A percentile compares a stretch with the other conserved stretches of the same genome.
Conservation (phyloP, 1,140 invertebrate species). For the Holotrichia oblita region DNA sequence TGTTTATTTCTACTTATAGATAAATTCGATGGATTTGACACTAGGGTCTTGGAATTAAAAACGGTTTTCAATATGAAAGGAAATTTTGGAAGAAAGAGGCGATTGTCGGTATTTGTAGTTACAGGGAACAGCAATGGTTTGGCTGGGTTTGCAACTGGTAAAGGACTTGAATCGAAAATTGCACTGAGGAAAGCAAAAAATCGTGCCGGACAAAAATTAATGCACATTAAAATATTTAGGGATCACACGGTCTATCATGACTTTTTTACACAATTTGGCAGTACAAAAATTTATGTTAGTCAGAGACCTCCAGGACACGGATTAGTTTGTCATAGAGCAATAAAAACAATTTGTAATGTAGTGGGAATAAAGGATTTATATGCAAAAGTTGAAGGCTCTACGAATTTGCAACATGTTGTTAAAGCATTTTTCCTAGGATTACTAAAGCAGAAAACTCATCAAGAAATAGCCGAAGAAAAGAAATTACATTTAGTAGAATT, state of each 20-base stretch:
- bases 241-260: slow-evolving; percentile 91
- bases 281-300: slow-evolving; percentile 86
- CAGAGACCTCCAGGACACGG: slow-evolving; percentile 91
- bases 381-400: slow-evolving; percentile 91
- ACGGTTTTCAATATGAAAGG: slow-evolving; percentile 86
- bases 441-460: slow-evolving; percentile 86
- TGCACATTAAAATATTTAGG: slow-evolving; percentile 83
- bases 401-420: slow-evolving; percentile 81
- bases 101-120: slow-evolving; percentile 75
- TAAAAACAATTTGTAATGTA: slow-evolving; percentile 88
- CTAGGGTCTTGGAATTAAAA: slow-evolving; percentile 85
- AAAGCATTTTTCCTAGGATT: slow-evolving; percentile 96
- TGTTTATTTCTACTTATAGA: slow-evolving; percentile 68
- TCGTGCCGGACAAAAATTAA: slow-evolving; percentile 84
- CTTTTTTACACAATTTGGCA: slow-evolving; percentile 87
- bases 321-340: slow-evolving; percentile 84
- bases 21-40: slow-evolving; percentile 87
- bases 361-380: slow-evolving; percentile 94
- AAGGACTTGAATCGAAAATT: slow-evolving; percentile 70
- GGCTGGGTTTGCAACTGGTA: slow-evolving; percentile 82
- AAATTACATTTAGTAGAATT: slow-evolving; percentile 91
- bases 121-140: slow-evolving; percentile 92
- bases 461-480: slow-evolving; percentile 90
- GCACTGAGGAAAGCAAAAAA: slow-evolving; percentile 83
- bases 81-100: slow-evolving; percentile 79